Base-by-base conservation (phyloP, 2,113 vertebrate species). In the Picathartes gymnocephalus region DNA sequence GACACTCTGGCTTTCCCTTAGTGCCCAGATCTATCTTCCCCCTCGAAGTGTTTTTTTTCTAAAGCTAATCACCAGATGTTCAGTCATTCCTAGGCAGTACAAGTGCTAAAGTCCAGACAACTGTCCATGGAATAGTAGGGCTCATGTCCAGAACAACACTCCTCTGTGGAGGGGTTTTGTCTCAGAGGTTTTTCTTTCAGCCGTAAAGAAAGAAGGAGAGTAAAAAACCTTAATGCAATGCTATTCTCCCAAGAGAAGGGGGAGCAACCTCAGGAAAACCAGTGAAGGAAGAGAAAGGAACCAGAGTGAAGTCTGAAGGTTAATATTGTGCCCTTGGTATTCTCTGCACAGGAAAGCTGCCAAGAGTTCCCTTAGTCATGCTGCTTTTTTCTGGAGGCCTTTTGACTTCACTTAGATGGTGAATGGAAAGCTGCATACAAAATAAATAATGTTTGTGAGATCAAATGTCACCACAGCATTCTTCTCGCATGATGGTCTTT, bases 31-130 rank as follows among this genome's bases (percentile, higher is more conserved):
- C 57, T 48, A 3, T 61, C 14, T 65, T 81, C 1, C 5, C 11
- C 28, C 7, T 35, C 12, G 23, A 93, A 78, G 4, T 10, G 15
- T 39, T n/a, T n/a, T n/a, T n/a, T 83, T 81, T 56, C 72, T 31
- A 7, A 17, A 0, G 1, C 7, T 4, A 4, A 20, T n/a, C 0
- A 0, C n/a, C 0, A 2, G 30, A 22, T 28, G 4, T 47, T 77
- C 56, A 56, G 31, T 9, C 27, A 40, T 81, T 86, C 35, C 58
- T 17, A 17, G 25, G 28, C 9, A 53, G 12, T 17, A 20, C 10
- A 5, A 8, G 5, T 13, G 40, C 23, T 50, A 7, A 76, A 62
- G 45, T 17, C 44, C 28, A 44, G 56, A 19, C 33, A 86, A 44
- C 42, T 54, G 19, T 28, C 37, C 51, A 20, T 11, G 15, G 24